Conservation (phyloP, 1,140 invertebrate species). For the Hermatobates lingyangjiaoensis region DNA sequence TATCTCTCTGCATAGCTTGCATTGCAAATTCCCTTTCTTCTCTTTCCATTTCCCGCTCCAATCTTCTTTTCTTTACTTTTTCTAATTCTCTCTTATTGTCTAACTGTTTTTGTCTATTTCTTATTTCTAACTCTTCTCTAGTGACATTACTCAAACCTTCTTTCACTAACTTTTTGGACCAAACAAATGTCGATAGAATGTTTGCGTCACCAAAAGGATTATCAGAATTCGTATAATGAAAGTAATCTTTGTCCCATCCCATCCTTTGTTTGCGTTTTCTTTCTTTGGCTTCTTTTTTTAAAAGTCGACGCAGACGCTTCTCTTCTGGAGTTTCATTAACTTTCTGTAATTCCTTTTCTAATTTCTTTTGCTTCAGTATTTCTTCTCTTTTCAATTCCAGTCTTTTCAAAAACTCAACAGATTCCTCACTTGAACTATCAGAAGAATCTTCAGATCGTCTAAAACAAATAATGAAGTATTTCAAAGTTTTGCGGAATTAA, state of each 20-base stretch:
- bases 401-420: constrained; percentile 45
- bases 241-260: constrained; percentile 91
- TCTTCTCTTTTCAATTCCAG: constrained; percentile 48
- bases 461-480: too few species aligned
- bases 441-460: not conserved
- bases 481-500: too few species aligned
- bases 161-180: constrained; percentile 90
- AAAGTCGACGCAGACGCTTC: constrained; percentile 65
- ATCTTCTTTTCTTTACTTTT: constrained; percentile 72
- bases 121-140: constrained; percentile 63
- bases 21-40: constrained; percentile 80
- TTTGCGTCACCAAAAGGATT: constrained; percentile 97
- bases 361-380: constrained; percentile 41
- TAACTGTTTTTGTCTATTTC: constrained; percentile 70
- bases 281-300: constrained; percentile 85
- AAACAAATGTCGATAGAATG: constrained; percentile 82
- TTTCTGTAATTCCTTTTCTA: constrained; percentile 68
- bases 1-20: constrained; percentile 67
- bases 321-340: constrained; percentile 88
- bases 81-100: constrained; percentile 78
- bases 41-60: constrained; percentile 76
- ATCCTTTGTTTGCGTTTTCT: constrained; percentile 67
- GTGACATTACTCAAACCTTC: constrained; percentile 70
- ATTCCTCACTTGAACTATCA: constrained; percentile 28
- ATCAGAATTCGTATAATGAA: constrained; percentile 92